Evolutionary conservation across 2,888 invertebrate genomes (phyloP), one percentile per base, ranked within the genome.

Genomic region (Tetheella fluctuosa): DNA sequence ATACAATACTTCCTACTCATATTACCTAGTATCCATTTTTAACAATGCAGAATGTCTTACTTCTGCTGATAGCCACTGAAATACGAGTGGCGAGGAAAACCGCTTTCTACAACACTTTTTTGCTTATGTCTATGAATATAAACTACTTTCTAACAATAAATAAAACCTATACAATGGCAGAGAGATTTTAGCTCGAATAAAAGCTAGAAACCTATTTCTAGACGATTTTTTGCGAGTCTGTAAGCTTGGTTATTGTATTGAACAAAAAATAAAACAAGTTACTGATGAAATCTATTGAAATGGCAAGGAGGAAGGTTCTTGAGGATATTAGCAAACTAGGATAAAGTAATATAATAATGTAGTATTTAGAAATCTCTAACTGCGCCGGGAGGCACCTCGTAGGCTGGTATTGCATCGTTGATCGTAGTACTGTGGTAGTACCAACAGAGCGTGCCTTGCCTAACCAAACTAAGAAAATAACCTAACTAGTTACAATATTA

Each of bases 1-100:
- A 8, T 8, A 17, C 59, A 34, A 42, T 5, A 70, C 60, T 72
- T 70, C 68, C 63, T 69, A 28, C 48, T 48, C 20, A 39, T 39
- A 39, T 39, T 39, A 39, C 39, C 2, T 6, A 42, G 10, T 2
- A 5, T 17, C 15, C 7, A 17, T 7, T 7, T 17, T 42, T 6
- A 39, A 39, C 12, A 42, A 42, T 42, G 2, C 15, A 48, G 17
- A 0, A 20, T 48, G 17, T 42, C 5, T 17, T 17, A 39, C 12
- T n/a, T 39, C 5, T 12, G 39, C 6, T 34, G 13, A 37, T 0
- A 17, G 17, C n/a, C n/a, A 7, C 3, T 48, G 48, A n/a, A 48
- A 48, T 20, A n/a, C 48, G 48, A 48, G 10, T 20, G 10, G 48
- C 20, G 0, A 48, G 10, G n/a, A 10, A 48, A 48, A 48, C n/a